A percentile compares a stretch with the other conserved stretches of the same genome.
These are phyloP conservation scores for Sphaerophoria taeniata DNA, from an alignment of 2,888 invertebrate genomes.

Conservation along the genomic window DNA sequence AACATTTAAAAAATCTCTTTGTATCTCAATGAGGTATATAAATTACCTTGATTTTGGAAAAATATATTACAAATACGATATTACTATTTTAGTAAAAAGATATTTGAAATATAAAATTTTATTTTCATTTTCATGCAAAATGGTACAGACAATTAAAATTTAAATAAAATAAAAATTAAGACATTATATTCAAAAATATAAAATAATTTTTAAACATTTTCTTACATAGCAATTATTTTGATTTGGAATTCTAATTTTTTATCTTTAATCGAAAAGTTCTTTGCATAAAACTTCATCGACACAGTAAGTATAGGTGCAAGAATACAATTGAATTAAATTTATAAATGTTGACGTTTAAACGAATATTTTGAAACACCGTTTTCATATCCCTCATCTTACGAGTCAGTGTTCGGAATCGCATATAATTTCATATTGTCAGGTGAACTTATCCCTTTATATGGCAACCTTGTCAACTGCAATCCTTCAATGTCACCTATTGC, in stretches of 20 bases:
- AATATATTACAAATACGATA: too few species aligned
- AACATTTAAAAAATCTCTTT: not conserved
- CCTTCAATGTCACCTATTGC: conserved; percentile 53
- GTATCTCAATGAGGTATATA: conserved; percentile 1
- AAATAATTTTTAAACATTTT: too few species aligned
- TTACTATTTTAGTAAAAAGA: too few species aligned
- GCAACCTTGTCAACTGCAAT: conserved; percentile 34
- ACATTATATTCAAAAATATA: too few species aligned
- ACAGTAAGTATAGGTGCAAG: not conserved
- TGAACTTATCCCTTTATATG: not conserved
- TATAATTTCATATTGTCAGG: not conserved
- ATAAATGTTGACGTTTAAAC: not conserved
- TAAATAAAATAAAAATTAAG: too few species aligned
- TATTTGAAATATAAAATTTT: too few species aligned
- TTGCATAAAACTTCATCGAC: too few species aligned
- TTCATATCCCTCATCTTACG: not conserved
- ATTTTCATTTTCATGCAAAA: too few species aligned
- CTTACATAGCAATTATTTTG: too few species aligned
- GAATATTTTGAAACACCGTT: not conserved
- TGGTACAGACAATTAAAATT: too few species aligned
- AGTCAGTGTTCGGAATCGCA: not conserved
- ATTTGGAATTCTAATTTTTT: too few species aligned
- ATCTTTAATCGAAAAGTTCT: too few species aligned
- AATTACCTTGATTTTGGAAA: conserved; percentile 7
- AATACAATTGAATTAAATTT: not conserved